Conservation (phyloP, 1,140 invertebrate genomes). For the Hestina assimilis region DNA sequence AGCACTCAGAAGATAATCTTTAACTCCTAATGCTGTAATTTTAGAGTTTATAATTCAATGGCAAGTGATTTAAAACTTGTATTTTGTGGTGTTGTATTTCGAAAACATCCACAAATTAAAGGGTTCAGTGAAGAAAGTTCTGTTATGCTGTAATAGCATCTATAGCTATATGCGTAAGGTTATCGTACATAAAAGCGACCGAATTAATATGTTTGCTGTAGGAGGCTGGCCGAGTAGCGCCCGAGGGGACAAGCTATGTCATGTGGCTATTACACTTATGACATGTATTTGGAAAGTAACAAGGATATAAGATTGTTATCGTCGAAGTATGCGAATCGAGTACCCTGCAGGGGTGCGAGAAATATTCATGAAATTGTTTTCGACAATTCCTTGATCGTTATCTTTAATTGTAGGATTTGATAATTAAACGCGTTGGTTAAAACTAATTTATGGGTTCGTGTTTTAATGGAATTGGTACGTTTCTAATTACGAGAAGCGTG, state of each 20-base stretch:
- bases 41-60: conserved; percentile 21
- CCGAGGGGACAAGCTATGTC: conserved; percentile 62
- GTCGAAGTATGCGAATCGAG: conserved; percentile 44
- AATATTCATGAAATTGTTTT: conserved; percentile 35
- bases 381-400: conserved; percentile 58
- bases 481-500: too few relatives aligned
- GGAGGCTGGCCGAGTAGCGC: conserved; percentile 49
- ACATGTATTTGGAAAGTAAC: conserved; percentile 65
- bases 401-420: conserved; percentile 42
- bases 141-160: conserved; percentile 25
- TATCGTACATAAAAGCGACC: neutral
- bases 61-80: neutral
- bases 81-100: conserved; percentile 9
- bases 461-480: conserved; percentile 5
- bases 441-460: conserved; percentile 27
- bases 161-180: conserved; percentile 25
- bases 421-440: conserved; percentile 40
- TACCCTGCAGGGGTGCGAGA: conserved; percentile 35
- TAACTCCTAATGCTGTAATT: neutral
- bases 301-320: conserved; percentile 73
- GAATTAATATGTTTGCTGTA: conserved; percentile 34
- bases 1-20: neutral
- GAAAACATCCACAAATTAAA: conserved; percentile 39
- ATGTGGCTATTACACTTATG: conserved; percentile 51
- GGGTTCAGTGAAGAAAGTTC: conserved; percentile 32